Conservation (phyloP, 2,888 invertebrate genomes). For the Apoderus coryli region DNA sequence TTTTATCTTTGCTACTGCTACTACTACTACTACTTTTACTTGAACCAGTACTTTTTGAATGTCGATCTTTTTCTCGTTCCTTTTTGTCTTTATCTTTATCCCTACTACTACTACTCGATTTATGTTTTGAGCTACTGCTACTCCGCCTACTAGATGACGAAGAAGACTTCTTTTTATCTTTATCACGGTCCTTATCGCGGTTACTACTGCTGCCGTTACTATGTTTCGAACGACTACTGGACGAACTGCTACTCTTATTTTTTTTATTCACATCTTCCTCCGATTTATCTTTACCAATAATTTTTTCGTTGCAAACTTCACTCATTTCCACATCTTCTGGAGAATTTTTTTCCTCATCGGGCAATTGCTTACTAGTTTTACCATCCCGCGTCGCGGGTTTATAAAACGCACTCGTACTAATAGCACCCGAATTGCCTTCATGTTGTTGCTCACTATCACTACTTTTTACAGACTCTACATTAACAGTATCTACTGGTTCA, state of each 20-base stretch:
- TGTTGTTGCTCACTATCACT: constrained; percentile 7
- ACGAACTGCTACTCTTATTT: constrained; percentile 14
- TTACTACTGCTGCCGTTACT: constrained; percentile 23
- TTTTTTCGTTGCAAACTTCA: constrained; percentile 1
- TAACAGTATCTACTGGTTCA: constrained; percentile 5
- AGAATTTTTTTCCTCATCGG: not conserved
- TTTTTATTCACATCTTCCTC: constrained; percentile 9
- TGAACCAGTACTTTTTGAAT: constrained; percentile 21
- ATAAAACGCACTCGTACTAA: constrained; percentile 29
- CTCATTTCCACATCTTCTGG: too few species aligned
- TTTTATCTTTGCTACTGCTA: constrained; percentile 24
- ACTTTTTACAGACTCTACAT: constrained; percentile 9
- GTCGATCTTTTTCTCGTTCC: constrained; percentile 23
- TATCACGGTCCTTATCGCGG: constrained; percentile 27
- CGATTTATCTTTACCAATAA: constrained; percentile 13
- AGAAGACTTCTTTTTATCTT: constrained; percentile 12
- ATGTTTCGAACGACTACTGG: constrained; percentile 21
- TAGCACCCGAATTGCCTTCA: constrained; percentile 14
- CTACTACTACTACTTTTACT: constrained; percentile 22
- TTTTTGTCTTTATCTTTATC: constrained; percentile 19
- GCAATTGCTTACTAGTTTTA: constrained; percentile 38
- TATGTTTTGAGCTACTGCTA: constrained; percentile 16
- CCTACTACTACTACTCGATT: constrained; percentile 32
- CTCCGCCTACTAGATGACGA: constrained; percentile 9
- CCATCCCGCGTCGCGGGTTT: constrained; percentile 61